phyloP scores from a whole-genome alignment of 2,888 invertebrate genomes.

The Phyto melanocephala region DNA sequence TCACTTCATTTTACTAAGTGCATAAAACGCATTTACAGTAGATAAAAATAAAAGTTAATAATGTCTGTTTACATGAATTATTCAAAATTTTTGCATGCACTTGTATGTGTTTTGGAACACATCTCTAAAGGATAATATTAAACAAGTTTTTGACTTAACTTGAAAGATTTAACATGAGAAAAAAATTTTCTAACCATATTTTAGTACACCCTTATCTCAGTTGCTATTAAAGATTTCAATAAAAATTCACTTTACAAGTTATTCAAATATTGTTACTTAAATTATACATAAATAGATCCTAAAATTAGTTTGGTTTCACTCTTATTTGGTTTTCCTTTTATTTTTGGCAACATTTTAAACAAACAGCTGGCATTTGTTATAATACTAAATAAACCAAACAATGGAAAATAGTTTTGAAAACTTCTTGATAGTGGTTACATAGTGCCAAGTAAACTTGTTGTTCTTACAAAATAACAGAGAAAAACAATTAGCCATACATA shows the following conservation, averaged over 20 bases:
- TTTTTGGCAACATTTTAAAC: background rate
- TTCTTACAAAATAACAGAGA: background rate
- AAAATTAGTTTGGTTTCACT: background rate
- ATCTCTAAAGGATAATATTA: no score
- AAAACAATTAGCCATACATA: background rate
- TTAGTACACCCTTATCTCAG: background rate
- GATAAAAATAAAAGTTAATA: no score
- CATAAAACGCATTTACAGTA: no score
- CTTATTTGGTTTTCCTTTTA: background rate
- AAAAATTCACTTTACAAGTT: background rate
- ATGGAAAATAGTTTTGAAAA: slow-evolving; percentile 47
- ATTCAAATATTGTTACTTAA: background rate
- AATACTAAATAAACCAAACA: slow-evolving; percentile 26
- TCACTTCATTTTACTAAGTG: no score
- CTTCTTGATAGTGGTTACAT: slow-evolving; percentile 48
- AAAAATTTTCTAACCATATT: no score
- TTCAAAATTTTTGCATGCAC: no score
- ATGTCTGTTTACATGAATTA: no score
- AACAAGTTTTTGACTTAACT: no score
- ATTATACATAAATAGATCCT: background rate
- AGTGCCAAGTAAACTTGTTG: slow-evolving; percentile 54
- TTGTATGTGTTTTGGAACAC: no score
- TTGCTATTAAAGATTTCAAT: background rate
- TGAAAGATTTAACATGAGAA: no score
- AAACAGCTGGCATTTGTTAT: slow-evolving; percentile 16